Evolutionary conservation across 2,888 invertebrate species (phyloP).

Genomic region (Drosophila greeni): DNA sequence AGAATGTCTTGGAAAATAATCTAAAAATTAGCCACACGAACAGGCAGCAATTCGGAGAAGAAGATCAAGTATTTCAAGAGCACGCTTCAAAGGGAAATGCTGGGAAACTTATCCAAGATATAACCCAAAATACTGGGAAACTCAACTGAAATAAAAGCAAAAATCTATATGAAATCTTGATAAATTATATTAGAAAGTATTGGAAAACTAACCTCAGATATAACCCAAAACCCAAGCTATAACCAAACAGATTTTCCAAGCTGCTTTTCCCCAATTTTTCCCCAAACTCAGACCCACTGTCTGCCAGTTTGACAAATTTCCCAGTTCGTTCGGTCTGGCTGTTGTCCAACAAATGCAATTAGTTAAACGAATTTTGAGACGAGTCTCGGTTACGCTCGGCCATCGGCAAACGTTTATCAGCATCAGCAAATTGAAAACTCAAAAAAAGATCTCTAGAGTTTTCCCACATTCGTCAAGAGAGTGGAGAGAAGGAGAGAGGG

Average conservation of each 20-base stretch:
- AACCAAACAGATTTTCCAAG: too few relatives aligned
- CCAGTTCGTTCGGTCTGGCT: constrained; percentile 2
- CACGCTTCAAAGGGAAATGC: not conserved
- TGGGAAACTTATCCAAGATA: not conserved
- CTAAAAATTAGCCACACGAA: not conserved
- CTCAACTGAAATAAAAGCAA: not conserved
- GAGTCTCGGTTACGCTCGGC: constrained; percentile 21
- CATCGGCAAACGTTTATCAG: constrained; percentile 46
- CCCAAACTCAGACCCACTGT: constrained; percentile 7
- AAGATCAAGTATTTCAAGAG: not conserved
- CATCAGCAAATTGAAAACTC: constrained; percentile 44
- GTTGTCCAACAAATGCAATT: constrained; percentile 52
- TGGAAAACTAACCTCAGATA: too few relatives aligned
- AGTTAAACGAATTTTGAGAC: constrained; percentile 37
- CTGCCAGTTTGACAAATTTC: constrained; percentile 60
- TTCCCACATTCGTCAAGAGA: constrained; percentile 63
- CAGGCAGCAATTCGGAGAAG: not conserved
- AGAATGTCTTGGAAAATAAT: not conserved
- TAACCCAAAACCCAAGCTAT: too few relatives aligned
- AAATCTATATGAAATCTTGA: not conserved
- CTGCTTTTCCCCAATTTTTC: not conserved
- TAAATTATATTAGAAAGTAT: not conserved
- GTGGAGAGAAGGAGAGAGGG: not conserved
- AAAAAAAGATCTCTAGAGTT: constrained; percentile 29
- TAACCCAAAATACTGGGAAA: not conserved